Percentiles rank a stretch among this genome's conserved stretches.
Conservation (phyloP, 2,888 invertebrate genomes). For the Limnephilus auricula region DNA sequence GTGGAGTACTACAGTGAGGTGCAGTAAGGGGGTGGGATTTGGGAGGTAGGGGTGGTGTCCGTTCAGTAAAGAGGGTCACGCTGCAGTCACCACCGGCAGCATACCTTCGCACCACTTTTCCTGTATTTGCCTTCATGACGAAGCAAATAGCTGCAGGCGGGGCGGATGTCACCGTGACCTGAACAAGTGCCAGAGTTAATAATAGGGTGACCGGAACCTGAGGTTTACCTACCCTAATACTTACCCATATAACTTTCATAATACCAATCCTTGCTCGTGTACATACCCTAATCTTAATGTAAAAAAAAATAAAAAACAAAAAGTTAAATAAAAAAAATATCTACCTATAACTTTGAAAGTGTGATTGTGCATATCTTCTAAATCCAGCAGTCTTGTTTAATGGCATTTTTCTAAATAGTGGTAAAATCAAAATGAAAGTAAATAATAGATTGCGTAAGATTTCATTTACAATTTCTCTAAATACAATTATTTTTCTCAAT, state of each 20-base stretch:
- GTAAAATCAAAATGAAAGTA: no score
- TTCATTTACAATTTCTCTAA: no score
- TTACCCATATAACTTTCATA: not conserved
- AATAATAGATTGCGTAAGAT: no score
- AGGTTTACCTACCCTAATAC: not conserved
- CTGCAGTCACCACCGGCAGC: not conserved
- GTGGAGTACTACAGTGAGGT: not conserved
- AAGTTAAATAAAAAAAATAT: no score
- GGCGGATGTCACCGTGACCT: constrained; percentile 11
- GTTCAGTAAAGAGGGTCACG: constrained; percentile 6
- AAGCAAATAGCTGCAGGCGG: constrained; percentile 5
- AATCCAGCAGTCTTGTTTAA: no score
- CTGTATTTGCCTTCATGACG: constrained; percentile 22
- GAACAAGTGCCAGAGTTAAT: not conserved
- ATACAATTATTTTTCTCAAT: no score
- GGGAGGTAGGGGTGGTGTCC: constrained; percentile 1
- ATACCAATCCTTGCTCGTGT: no score
- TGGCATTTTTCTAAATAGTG: no score
- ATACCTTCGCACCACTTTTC: not conserved
- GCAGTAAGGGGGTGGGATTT: not conserved
- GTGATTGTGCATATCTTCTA: no score
- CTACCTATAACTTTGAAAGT: no score
- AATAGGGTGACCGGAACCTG: not conserved
- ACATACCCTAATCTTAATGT: no score
- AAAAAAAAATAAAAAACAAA: no score